Percentiles rank a stretch among this genome's conserved stretches.
phyloP scores from a whole-genome alignment of 2,797 vertebrate species.

The Phrynocephalus forsythii region DNA sequence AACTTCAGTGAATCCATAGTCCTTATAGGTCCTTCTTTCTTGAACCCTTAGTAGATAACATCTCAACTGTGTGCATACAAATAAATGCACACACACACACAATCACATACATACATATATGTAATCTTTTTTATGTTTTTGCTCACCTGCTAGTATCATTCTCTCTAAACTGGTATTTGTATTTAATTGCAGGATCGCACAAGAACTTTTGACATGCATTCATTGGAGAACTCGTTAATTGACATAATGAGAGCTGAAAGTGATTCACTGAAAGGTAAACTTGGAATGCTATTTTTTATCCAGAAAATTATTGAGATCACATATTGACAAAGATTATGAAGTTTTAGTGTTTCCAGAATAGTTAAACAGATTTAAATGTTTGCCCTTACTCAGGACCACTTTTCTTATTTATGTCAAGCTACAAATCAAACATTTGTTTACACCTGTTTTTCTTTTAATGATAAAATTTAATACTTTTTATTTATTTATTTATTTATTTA shows the following conservation, averaged over 20 bases:
- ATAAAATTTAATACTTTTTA: background rate
- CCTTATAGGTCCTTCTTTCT: background rate
- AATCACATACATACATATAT: too few species aligned
- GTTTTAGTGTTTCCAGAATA: slow-evolving; percentile 42
- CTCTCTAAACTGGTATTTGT: slow-evolving; percentile 67
- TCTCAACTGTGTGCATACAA: too few species aligned
- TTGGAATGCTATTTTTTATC: slow-evolving; percentile 53
- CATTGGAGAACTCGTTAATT: slow-evolving; percentile 98
- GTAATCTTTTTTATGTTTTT: background rate
- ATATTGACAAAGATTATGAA: slow-evolving; percentile 26
- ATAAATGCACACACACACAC: too few species aligned
- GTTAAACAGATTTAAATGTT: background rate
- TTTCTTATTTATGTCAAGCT: slow-evolving; percentile 18
- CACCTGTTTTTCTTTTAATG: slow-evolving; percentile 33
- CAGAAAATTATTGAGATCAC: slow-evolving; percentile 54
- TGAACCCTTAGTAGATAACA: too few species aligned
- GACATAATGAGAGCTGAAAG: slow-evolving; percentile 99
- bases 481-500: too few species aligned
- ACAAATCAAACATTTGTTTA: slow-evolving; percentile 10
- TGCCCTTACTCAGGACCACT: background rate
- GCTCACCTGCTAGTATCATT: slow-evolving; percentile 13
- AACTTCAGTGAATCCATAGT: background rate
- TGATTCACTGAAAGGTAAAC: slow-evolving; percentile 98
- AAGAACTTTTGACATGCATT: slow-evolving; percentile 98
- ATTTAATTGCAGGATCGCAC: slow-evolving; percentile 91